phyloP scores from a whole-genome alignment of 2,113 vertebrate genomes.

The Abramis brama region DNA sequence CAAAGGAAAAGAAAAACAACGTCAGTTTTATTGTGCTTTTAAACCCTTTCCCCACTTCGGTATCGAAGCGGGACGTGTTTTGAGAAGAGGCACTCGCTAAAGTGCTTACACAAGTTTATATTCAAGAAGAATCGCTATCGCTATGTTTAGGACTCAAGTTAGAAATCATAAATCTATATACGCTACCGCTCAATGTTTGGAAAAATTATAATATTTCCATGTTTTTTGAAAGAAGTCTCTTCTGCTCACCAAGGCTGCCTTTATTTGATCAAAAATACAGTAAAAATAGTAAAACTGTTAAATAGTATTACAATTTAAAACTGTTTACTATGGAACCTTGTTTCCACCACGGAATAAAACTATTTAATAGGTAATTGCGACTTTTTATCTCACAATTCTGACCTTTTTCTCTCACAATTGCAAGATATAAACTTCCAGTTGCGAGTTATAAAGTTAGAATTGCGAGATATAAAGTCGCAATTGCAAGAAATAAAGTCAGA shows the following conservation, averaged over 20 bases:
- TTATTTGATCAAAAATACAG: neutral
- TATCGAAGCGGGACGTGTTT: slow-evolving; percentile 68
- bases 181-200: neutral
- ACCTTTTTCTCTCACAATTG: no score
- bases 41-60: slow-evolving; percentile 75
- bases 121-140: slow-evolving; percentile 71
- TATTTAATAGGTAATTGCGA: no score
- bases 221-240: neutral
- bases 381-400: no score
- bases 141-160: slow-evolving; percentile 75
- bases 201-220: neutral
- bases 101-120: slow-evolving; percentile 65
- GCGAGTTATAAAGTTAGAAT: no score
- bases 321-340: no score
- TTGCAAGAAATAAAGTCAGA: no score
- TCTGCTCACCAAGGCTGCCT: neutral
- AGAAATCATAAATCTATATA: slow-evolving; percentile 75
- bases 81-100: slow-evolving; percentile 66
- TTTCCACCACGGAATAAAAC: no score
- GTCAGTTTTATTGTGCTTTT: slow-evolving; percentile 76
- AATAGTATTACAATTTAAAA: neutral
- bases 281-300: neutral
- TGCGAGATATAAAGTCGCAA: no score
- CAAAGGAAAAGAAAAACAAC: slow-evolving; percentile 50
- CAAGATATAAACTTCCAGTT: no score